Evolutionary conservation across 2,113 vertebrate genomes (phyloP), one percentile per base, ranked within the genome.

Genomic region (Arvicanthis niloticus): DNA sequence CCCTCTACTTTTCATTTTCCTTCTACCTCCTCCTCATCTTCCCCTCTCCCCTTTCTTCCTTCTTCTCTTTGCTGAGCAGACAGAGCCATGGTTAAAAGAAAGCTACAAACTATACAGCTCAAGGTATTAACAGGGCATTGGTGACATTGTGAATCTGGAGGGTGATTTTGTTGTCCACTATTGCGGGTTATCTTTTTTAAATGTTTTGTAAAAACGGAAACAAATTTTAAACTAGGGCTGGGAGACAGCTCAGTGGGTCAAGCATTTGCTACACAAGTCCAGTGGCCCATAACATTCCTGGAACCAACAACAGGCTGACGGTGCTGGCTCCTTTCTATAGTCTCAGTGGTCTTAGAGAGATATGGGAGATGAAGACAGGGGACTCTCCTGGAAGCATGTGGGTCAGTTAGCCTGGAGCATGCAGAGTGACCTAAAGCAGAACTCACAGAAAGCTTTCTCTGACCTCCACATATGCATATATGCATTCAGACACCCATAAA

Each of bases 121-220:
- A 11, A 60, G 16, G 42, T 31, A n/a, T 67, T 94, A 67, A 93
- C 94, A 88, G 53, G 86, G 4, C 34, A 82, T 58, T 1, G 0
- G 5, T n/a, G 48, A 88, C 72, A 40, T 65, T 19, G 12, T n/a
- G 22, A 94, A 90, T 40, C 15, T 85, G 24, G 58, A 86, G 60
- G 40, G 51, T 29, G 58, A 1, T 24, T 85, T 75, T 88, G 3
- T 75, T 92, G 62, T 92, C 16, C 31, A 3, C 29, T 29, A 5
- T 11, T 16, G 2, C 17, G 48, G 29, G 12, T 87, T 29, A 24
- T 93, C 91, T 29, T 78, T 89, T 73, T n/a, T 48, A 65, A 86
- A n/a, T 94, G 37, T 78, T 91, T 86, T 94, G 56, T 94, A 72
- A 87, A 86, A 67, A 48, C 60, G 51, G 42, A 68, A 68, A 22